phyloP scores from a whole-genome alignment of 2,888 invertebrate species.

The Drosophila emarginata region DNA sequence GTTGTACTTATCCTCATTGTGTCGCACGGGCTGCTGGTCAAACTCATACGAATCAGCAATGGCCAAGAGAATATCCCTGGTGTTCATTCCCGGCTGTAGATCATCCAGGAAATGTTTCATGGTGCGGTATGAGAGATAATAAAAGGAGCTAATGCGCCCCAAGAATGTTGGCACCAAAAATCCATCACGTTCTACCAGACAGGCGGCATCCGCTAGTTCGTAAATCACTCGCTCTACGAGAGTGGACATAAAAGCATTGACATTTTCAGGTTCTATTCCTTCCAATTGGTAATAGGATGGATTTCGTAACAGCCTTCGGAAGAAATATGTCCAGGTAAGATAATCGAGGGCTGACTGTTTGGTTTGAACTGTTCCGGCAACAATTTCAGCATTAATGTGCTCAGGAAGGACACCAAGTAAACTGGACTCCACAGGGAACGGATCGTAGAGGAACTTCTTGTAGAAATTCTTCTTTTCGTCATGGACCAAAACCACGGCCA shows the following conservation, averaged over 20 bases:
- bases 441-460: conserved; percentile 99
- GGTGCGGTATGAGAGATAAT: conserved; percentile 96
- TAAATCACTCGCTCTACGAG: conserved; percentile 91
- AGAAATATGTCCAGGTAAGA: conserved; percentile 99
- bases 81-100: conserved; percentile 85
- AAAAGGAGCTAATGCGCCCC: conserved; percentile 97
- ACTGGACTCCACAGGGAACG: conserved; percentile 99
- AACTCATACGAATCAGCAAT: conserved; percentile 95
- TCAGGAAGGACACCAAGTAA: conserved; percentile 95
- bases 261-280: conserved; percentile 86
- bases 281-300: conserved; percentile 94
- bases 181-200: conserved; percentile 88
- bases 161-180: conserved; percentile 86
- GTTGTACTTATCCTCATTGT: conserved; percentile 97
- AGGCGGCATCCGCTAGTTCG: conserved; percentile 89
- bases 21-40: conserved; percentile 96
- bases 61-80: conserved; percentile 89
- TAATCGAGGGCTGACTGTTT: conserved; percentile 98
- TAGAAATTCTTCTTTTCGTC: conserved; percentile 99
- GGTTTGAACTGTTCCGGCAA: conserved; percentile 96
- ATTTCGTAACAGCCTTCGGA: conserved; percentile 94
- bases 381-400: conserved; percentile 98
- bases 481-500: conserved; percentile 94
- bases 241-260: conserved; percentile 90
- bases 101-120: conserved; percentile 91